Base-by-base conservation (phyloP, 1,140 invertebrate species). In the Penaeus vannamei region DNA sequence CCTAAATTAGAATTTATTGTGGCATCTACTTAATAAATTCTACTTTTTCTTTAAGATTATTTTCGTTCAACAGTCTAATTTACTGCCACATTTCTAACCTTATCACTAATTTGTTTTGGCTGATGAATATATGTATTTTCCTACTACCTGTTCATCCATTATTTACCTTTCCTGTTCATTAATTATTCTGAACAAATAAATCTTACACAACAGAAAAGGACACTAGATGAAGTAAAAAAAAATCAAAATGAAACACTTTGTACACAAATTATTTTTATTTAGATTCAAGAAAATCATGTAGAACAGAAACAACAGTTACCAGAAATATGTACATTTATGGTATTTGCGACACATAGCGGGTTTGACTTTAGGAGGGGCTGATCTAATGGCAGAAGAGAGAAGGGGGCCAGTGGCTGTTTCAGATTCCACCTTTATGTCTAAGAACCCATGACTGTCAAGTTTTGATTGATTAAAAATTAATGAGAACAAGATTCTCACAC, bases 251-350 rank as follows among this genome's bases (percentile, higher is more conserved):
- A 88, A 83, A 88, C 36, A n/a, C 42, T 17, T 77, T 17, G 20
- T 89, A 89, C 87, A 89, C 87, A 89, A 89, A 89, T 89, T 89
- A 89, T 89, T 89, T 88, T 89, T 84, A 84, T 84, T 89, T 89
- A 89, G 87, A 89, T 89, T 89, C 87, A 89, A 89, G 87, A 89
- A 89, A 89, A 89, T 89, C 82, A 89, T 89, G 87, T 89, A 89
- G 87, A 89, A 89, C 87, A 89, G 87, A 89, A 89, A 89, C 87
- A 89, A 89, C 87, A 89, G 87, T 89, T 83, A 89, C 87, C 83
- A 84, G 87, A 89, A 89, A 89, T 89, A 89, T 89, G 26, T 89
- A 89, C 87, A 89, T 77, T 89, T 79, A 89, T 89, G 82, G 87
- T 89, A 89, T 84, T 89, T 89, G 87, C 87, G 87, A 89, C 87